phyloP scores from a whole-genome alignment of 2,888 invertebrate species.

The Rhagonycha lutea region DNA sequence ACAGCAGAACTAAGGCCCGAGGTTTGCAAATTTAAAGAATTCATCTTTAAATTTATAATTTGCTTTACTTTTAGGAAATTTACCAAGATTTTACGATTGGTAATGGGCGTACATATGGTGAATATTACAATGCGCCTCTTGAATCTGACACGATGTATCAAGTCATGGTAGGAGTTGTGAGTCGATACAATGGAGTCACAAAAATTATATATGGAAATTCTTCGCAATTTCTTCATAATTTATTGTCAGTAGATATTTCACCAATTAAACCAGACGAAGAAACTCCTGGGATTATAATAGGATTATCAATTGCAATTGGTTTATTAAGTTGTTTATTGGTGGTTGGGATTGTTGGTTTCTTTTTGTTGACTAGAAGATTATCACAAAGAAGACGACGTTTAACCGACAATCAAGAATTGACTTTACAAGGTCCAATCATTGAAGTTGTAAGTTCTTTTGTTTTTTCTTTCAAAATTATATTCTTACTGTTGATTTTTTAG shows the following conservation, averaged over 20 bases:
- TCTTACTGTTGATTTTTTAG: conserved; percentile 41
- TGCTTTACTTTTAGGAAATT: conserved; percentile 54
- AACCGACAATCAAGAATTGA: conserved; percentile 69
- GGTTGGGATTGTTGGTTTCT: conserved; percentile 65
- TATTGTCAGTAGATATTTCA: conserved; percentile 59
- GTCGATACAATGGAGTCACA: conserved; percentile 67
- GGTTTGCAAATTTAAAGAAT: conserved; percentile 42
- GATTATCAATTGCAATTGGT: conserved; percentile 67
- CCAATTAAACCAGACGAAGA: conserved; percentile 54
- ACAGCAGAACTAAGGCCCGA: conserved; percentile 77
- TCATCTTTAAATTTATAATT: background rate
- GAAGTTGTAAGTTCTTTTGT: conserved; percentile 61
- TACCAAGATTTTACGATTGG: conserved; percentile 76
- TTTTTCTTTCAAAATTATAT: background rate
- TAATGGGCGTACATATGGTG: conserved; percentile 72
- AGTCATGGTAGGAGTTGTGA: conserved; percentile 73
- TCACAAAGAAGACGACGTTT: conserved; percentile 56
- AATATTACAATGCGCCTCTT: conserved; percentile 77
- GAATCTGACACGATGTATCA: conserved; percentile 65
- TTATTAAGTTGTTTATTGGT: conserved; percentile 69
- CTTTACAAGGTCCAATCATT: conserved; percentile 77
- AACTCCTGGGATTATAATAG: conserved; percentile 53
- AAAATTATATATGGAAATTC: conserved; percentile 69
- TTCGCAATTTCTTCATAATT: conserved; percentile 53
- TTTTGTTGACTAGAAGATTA: conserved; percentile 60